Conservation (phyloP, 2,797 vertebrate species). For the Urocyon cinereoargenteus region DNA sequence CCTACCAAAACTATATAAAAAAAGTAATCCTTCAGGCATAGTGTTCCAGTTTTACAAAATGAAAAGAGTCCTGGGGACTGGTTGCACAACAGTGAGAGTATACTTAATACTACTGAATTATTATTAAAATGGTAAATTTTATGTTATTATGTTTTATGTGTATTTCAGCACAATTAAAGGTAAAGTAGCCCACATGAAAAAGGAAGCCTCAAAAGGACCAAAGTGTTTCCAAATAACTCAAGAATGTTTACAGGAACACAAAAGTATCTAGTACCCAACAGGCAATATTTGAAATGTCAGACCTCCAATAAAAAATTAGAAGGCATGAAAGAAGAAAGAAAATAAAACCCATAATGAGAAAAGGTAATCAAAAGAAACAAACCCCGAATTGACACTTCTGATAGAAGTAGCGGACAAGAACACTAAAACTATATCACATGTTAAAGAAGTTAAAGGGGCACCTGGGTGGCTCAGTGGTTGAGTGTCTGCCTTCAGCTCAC, state of each 20-base stretch:
- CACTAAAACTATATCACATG: not conserved
- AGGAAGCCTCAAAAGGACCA: not conserved
- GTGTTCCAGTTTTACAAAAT: not conserved
- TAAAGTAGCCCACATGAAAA: not conserved
- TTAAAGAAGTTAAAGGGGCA: not conserved
- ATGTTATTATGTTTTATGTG: not conserved
- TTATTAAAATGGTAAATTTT: not conserved
- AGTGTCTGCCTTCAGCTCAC: no score
- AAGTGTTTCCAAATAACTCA: not conserved
- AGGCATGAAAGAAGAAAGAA: not conserved
- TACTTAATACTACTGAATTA: not conserved
- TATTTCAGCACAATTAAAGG: not conserved
- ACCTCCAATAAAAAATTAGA: not conserved
- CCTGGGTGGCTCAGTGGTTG: no score
- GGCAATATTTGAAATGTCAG: not conserved
- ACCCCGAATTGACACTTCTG: not conserved
- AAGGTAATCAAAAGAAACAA: not conserved
- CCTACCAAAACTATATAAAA: not conserved
- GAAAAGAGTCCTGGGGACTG: not conserved
- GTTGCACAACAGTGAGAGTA: not conserved
- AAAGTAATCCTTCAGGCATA: not conserved
- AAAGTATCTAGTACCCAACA: not conserved
- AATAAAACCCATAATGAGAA: not conserved
- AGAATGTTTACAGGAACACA: not conserved
- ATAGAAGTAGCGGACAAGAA: not conserved